Evolutionary conservation across 92 coral and sea anemone species (phyloP).

Genomic region (Parazoanthus swiftii): DNA sequence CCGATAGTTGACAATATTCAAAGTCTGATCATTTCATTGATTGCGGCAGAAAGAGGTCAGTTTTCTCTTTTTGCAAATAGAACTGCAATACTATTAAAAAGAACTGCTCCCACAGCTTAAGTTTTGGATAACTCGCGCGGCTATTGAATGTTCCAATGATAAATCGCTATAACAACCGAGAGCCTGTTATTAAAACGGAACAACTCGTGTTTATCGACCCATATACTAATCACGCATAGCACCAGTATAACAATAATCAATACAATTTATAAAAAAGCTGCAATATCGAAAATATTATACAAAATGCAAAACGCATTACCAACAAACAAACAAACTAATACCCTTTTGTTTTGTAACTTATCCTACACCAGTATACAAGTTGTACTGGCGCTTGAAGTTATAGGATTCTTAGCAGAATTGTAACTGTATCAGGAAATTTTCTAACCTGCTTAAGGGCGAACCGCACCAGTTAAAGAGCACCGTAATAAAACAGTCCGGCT

Average conservation of each 20-base stretch:
- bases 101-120: background rate
- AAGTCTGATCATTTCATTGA: background rate
- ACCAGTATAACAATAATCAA: background rate
- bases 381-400: background rate
- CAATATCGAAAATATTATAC: slow-evolving; percentile 1
- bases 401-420: background rate
- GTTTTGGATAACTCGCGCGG: background rate
- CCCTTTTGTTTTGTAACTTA: slow-evolving; percentile 24
- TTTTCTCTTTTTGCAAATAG: background rate
- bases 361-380: background rate
- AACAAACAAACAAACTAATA: slow-evolving; percentile 1
- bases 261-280: background rate
- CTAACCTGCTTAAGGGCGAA: slow-evolving; percentile 1
- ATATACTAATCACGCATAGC: background rate
- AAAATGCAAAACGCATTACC: background rate
- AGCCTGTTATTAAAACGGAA: background rate
- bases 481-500: background rate
- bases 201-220: background rate
- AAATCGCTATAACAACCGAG: background rate
- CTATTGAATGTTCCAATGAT: background rate
- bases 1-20: background rate
- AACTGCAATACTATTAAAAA: background rate
- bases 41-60: background rate
- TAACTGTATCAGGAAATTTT: background rate
- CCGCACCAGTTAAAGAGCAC: background rate